Evolutionary conservation across 2,888 invertebrate species (phyloP).

Genomic region (Dryadula phaetusa): DNA sequence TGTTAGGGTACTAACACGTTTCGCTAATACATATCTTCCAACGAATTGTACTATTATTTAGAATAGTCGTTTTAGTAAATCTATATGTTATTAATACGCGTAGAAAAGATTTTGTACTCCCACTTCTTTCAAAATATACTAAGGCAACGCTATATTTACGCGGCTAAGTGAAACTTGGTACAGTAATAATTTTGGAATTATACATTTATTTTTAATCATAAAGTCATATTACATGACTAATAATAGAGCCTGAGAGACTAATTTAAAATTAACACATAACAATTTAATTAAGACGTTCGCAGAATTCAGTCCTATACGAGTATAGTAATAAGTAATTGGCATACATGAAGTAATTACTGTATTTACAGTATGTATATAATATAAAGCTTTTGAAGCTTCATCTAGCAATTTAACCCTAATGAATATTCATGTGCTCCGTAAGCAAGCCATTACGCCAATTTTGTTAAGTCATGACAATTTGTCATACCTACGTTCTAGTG

Average conservation of each 20-base stretch:
- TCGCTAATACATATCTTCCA: conserved; percentile 6
- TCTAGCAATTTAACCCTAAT: conserved; percentile 59
- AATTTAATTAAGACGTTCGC: not conserved
- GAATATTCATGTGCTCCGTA: conserved; percentile 65
- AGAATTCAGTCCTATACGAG: not conserved
- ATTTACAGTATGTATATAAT: conserved; percentile 28
- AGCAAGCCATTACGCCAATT: conserved; percentile 62
- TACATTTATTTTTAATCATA: too few species aligned
- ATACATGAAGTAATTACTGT: conserved; percentile 23
- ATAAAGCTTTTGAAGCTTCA: conserved; percentile 67
- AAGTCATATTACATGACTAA: too few species aligned
- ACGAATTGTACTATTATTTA: conserved; percentile 1
- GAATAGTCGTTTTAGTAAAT: not conserved
- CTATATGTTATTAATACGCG: too few species aligned
- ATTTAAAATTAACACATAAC: too few species aligned
- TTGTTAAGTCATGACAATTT: conserved; percentile 53
- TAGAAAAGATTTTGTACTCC: too few species aligned
- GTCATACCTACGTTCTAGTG: not conserved
- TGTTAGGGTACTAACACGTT: not conserved
- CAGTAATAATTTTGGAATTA: too few species aligned
- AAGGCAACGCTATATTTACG: too few species aligned
- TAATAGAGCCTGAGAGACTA: too few species aligned
- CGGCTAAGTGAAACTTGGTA: too few species aligned
- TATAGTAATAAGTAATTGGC: conserved; percentile 15
- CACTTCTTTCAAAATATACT: conserved; percentile 1